phyloP scores from a whole-genome alignment of 2,888 invertebrate genomes.

The Drosophila bunnanda region DNA sequence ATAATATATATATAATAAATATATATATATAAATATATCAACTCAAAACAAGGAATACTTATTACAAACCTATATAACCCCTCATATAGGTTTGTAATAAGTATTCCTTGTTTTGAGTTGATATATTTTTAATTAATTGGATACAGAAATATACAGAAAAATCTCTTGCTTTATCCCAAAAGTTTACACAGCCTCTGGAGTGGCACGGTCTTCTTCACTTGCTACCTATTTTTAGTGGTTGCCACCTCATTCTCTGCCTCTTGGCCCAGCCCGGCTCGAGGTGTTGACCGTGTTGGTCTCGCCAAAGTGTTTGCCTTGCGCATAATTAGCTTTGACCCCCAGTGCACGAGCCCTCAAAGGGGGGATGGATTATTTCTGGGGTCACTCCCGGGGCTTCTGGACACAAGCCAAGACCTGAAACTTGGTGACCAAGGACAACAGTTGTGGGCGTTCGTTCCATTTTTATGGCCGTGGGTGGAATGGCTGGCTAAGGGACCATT shows the following conservation, averaged over 20 bases:
- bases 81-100: no score
- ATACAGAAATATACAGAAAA: background rate
- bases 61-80: no score
- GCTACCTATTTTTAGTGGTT: background rate
- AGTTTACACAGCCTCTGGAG: conserved; percentile 17
- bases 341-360: conserved; percentile 18
- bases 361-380: conserved; percentile 24
- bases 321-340: conserved; percentile 58
- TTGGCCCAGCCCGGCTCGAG: conserved; percentile 5
- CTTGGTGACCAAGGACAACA: conserved; percentile 33
- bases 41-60: background rate
- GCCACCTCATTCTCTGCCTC: background rate
- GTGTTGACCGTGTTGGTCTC: conserved; percentile 62
- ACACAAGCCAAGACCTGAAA: conserved; percentile 34
- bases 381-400: conserved; percentile 33
- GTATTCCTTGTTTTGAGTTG: background rate
- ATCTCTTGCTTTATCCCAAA: conserved; percentile 13
- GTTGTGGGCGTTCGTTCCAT: conserved; percentile 19
- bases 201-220: background rate
- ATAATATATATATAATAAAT: no score
- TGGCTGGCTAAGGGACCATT: conserved; percentile 6
- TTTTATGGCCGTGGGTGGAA: conserved; percentile 19
- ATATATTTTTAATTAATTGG: conserved; percentile 1
- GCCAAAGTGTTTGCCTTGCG: conserved; percentile 63
- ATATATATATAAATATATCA: background rate